Base-by-base conservation (phyloP, 2,113 vertebrate genomes). In the Osmerus mordax region DNA sequence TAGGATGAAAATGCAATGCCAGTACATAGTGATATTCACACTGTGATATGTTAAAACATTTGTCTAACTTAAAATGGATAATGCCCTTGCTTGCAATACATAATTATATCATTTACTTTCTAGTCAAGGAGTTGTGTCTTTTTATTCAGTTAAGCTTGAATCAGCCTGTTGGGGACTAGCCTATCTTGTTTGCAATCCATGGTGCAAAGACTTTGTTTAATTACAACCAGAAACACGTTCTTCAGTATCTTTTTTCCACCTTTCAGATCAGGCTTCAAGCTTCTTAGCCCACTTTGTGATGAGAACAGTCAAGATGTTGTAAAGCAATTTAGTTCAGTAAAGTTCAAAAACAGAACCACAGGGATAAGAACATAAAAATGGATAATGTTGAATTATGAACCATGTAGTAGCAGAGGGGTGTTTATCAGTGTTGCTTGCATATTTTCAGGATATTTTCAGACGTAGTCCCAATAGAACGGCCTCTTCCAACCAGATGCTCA, bases 401-500 rank as follows among this genome's bases (percentile, higher is more conserved):
- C 16, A 74, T 72, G 71, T 69, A 73, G 79, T 81, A 23, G 67
- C 72, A 71, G 74, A 80, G 41, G 5, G 62, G 29, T 64, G 16
- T 32, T 18, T 12, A 11, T 29, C 29, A 9, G 14, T 4, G 36
- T 19, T 12, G 4, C 47, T 51, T 51, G 41, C 64, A 47, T 65
- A 21, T 21, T 13, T 8, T 29, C 25, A 19, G 63, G 36, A 47
- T 41, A 65, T 19, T 4, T n/a, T 21, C 9, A 11, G 9, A 65
- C n/a, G 9, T 3, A 51, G 36, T 41, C 36, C 18, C 64, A 65
- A 3, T 65, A 41, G 32, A 51, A 9, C 19, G 9, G 12, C 36
- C 8, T 65, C 64, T 65, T 65, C 64, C 19, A 28, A 14, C 64
- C 80, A 84, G 81, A 83, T 84, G 81, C 81, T 86, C 72, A 74